These are phyloP conservation scores for Caenorhabditis sp. DNA, from an alignment of 2,888 invertebrate genomes.

Conservation along the genomic window DNA sequence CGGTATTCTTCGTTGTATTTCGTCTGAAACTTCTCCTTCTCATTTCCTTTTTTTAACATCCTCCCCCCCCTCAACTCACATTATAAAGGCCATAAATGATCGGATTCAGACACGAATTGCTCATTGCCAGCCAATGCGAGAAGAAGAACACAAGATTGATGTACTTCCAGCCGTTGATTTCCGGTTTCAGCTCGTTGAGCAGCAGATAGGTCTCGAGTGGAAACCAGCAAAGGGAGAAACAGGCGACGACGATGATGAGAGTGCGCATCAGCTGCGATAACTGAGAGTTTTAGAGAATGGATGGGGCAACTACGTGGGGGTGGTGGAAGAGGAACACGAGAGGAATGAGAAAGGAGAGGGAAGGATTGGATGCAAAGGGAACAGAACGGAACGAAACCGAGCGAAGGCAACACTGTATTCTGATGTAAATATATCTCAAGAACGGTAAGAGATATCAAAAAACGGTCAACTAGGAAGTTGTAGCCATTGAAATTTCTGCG, in stretches of 20 bases:
- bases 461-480: too few relatives aligned
- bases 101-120: conserved; percentile 93
- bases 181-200: conserved; percentile 77
- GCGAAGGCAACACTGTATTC: too few relatives aligned
- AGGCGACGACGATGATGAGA: conserved; percentile 84
- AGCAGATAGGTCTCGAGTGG: conserved; percentile 85
- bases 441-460: too few relatives aligned
- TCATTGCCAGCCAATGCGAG: conserved; percentile 89
- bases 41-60: neutral
- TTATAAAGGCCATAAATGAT: conserved; percentile 94
- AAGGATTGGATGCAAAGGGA: neutral
- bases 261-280: conserved; percentile 80
- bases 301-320: conserved; percentile 31
- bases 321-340: conserved; percentile 10
- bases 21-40: conserved; percentile 29
- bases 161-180: conserved; percentile 86
- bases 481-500: too few relatives aligned
- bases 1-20: conserved; percentile 64
- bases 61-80: conserved; percentile 86
- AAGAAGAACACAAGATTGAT: conserved; percentile 93
- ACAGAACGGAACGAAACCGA: too few relatives aligned
- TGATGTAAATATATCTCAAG: too few relatives aligned
- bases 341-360: neutral
- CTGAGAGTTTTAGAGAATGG: conserved; percentile 38
- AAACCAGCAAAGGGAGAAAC: conserved; percentile 85